These are phyloP conservation scores for Exocentrus adspersus DNA, from an alignment of 2,888 invertebrate species.

Conservation along the genomic window DNA sequence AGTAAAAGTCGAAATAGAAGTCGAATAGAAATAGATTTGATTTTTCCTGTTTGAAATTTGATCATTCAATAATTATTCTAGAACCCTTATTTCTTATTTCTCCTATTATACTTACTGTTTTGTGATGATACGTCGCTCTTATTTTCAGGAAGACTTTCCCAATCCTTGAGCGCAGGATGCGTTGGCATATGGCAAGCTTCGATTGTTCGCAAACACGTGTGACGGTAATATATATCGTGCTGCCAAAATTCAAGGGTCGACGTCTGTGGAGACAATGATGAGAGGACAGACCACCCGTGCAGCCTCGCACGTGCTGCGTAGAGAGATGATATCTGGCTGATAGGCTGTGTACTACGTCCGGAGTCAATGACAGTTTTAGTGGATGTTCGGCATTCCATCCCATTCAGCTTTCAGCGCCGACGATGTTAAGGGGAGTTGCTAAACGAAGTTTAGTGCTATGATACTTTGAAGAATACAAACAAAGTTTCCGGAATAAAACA, in stretches of 20 bases:
- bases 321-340: constrained; percentile 10
- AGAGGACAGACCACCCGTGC: constrained; percentile 20
- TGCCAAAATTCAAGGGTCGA: constrained; percentile 25
- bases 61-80: too few relatives aligned
- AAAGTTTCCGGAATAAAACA: too few relatives aligned
- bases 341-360: constrained; percentile 33
- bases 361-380: constrained; percentile 43
- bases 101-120: too few relatives aligned
- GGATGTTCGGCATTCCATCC: neutral
- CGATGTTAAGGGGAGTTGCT: neutral
- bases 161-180: neutral
- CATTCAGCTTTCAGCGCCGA: neutral
- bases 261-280: constrained; percentile 17
- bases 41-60: too few relatives aligned
- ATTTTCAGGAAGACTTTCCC: neutral
- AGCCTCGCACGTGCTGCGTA: constrained; percentile 20
- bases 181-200: constrained; percentile 13
- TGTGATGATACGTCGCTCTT: too few relatives aligned
- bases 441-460: too few relatives aligned
- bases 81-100: too few relatives aligned
- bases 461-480: too few relatives aligned
- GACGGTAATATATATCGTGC: constrained; percentile 15
- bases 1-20: too few relatives aligned
- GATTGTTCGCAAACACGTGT: constrained; percentile 1
- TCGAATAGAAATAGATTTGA: too few relatives aligned